A percentile compares a stretch with the other conserved stretches of the same genome.
These are phyloP conservation scores for Lycaena phlaeas DNA, from an alignment of 2,888 invertebrate genomes.

Conservation along the genomic window DNA sequence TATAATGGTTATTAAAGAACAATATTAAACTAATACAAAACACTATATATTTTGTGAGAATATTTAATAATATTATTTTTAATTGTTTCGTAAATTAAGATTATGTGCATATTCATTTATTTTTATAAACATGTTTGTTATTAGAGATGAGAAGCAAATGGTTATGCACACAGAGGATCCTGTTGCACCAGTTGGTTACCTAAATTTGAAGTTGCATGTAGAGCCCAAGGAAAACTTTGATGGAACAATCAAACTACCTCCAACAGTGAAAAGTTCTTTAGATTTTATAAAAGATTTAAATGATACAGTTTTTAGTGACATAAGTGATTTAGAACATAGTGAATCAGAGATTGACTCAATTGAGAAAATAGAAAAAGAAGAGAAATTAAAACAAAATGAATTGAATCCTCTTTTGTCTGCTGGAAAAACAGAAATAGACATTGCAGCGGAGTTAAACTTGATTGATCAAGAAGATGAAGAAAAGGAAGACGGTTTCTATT, in stretches of 20 bases:
- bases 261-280: slow-evolving; percentile 69
- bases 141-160: slow-evolving; percentile 87
- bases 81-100: too few species aligned
- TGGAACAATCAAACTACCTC: slow-evolving; percentile 48
- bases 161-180: slow-evolving; percentile 93
- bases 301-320: slow-evolving; percentile 76
- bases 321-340: slow-evolving; percentile 76
- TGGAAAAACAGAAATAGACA: slow-evolving; percentile 34
- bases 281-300: slow-evolving; percentile 76
- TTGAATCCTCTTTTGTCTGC: slow-evolving; percentile 55
- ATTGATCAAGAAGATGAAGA: slow-evolving; percentile 44
- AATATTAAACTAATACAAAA: too few species aligned
- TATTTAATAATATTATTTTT: too few species aligned
- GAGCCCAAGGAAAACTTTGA: slow-evolving; percentile 74
- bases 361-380: slow-evolving; percentile 64
- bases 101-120: too few species aligned
- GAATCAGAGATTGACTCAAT: slow-evolving; percentile 76
- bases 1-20: too few species aligned
- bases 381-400: slow-evolving; percentile 55
- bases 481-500: slow-evolving; percentile 49
- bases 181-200: slow-evolving; percentile 94
- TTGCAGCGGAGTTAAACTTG: slow-evolving; percentile 27
- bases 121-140: too few species aligned
- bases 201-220: slow-evolving; percentile 89
- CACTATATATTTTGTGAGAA: too few species aligned